These are phyloP conservation scores for Blennius ocellaris DNA, from an alignment of 2,113 vertebrate species.

Conservation along the genomic window DNA sequence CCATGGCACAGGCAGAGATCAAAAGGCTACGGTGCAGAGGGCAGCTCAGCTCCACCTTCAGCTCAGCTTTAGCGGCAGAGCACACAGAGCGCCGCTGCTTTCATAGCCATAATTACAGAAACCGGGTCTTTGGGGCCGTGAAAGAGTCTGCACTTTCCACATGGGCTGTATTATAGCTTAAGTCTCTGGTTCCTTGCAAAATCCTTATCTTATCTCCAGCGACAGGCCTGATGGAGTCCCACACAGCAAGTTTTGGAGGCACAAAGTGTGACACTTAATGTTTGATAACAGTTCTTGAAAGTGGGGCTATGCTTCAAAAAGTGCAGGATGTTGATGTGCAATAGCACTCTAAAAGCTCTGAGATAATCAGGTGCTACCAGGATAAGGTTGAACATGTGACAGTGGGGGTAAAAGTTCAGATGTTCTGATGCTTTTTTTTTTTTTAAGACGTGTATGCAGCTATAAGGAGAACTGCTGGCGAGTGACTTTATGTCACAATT, in stretches of 20 bases:
- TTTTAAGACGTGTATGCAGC: constrained; percentile 65
- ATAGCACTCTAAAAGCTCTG: constrained; percentile 32
- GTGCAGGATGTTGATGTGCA: constrained; percentile 53
- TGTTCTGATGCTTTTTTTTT: constrained; percentile 81
- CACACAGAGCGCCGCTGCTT: constrained; percentile 51
- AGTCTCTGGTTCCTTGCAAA: constrained; percentile 15
- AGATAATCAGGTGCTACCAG: constrained; percentile 63
- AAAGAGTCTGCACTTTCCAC: constrained; percentile 42
- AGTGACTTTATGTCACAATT: not conserved
- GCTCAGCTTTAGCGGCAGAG: constrained; percentile 46
- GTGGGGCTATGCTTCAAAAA: constrained; percentile 52
- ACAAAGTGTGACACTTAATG: constrained; percentile 62
- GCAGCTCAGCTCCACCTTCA: constrained; percentile 60
- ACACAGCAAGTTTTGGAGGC: constrained; percentile 39
- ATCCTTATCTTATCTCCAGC: constrained; percentile 70
- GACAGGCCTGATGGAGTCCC: constrained; percentile 45
- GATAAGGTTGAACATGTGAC: constrained; percentile 44
- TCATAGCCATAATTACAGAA: constrained; percentile 70
- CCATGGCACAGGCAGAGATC: constrained; percentile 80
- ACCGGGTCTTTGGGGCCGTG: constrained; percentile 35
- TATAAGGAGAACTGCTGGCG: constrained; percentile 13
- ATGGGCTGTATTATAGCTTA: constrained; percentile 26
- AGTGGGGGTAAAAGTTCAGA: constrained; percentile 75
- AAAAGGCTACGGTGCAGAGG: constrained; percentile 78
- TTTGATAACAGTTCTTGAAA: constrained; percentile 62